Conservation (phyloP, 2,113 vertebrate genomes). For the Pteropus alecto region DNA sequence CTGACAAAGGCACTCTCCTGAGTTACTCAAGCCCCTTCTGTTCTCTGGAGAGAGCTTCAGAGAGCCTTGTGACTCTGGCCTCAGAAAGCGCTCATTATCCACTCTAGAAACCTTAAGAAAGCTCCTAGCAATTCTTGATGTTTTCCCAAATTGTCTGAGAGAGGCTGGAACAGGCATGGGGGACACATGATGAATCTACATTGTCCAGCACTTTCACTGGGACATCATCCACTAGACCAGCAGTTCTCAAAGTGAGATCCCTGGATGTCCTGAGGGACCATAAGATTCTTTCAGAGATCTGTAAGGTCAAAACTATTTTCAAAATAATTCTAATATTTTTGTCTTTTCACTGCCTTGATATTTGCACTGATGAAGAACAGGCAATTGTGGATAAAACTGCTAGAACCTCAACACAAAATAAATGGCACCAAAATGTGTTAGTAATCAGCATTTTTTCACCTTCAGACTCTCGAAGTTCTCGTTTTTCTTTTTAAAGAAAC, state of each 20-base stretch:
- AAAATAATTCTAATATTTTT: not conserved
- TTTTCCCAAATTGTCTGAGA: not conserved
- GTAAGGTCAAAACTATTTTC: not conserved
- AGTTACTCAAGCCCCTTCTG: not conserved
- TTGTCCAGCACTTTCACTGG: too few relatives aligned
- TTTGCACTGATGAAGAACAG: not conserved
- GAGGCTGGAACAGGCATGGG: not conserved
- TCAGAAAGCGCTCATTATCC: not conserved
- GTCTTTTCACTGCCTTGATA: not conserved
- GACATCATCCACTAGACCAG: not conserved
- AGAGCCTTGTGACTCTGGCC: not conserved
- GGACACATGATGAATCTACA: fast-evolving
- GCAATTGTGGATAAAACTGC: not conserved
- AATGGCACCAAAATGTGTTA: not conserved
- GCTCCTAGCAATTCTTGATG: not conserved
- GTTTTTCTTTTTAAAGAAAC: not conserved
- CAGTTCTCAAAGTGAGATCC: not conserved
- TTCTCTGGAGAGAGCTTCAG: not conserved
- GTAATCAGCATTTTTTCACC: not conserved
- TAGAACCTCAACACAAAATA: not conserved
- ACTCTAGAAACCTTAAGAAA: not conserved
- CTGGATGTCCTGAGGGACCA: not conserved
- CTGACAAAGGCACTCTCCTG: not conserved
- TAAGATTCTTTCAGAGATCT: not conserved
- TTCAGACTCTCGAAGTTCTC: not conserved